Base-by-base conservation (phyloP, 2,888 invertebrate genomes). In the Cerceris rybyensis region DNA sequence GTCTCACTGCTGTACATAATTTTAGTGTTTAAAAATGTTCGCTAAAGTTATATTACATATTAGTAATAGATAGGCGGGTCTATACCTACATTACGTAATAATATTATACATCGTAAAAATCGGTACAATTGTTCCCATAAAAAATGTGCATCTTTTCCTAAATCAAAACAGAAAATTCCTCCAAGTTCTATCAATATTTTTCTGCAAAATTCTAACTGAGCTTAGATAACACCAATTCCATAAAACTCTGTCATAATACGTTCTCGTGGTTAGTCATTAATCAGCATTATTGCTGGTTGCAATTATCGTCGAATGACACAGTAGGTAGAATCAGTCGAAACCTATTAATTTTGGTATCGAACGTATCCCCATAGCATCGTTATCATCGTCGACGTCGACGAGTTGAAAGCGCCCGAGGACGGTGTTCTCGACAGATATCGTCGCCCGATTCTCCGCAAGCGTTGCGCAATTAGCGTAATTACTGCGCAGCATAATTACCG, bases 381-480 rank as follows among this genome's bases (percentile, higher is more conserved):
- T 59, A 66, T 65, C 58, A 50, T 14, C 64, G n/a, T 54, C 17
- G 6, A 16, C 60, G 39, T 43, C 16, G 13, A 13, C 46, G 60
- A 41, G 14, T 14, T 42, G 64, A 42, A 57, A 55, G 55, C 50
- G 16, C 46, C 16, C 39, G 11, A 6, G n/a, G n/a, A 13, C 54
- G 41, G 9, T 9, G 14, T 49, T 54, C 42, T 42, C 14, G 9
- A 49, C 43, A 42, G 68, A 69, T 28, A 58, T 41, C 59, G 17
- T 43, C 16, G 9, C 2, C 28, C 54, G 41, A 59, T 59, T 57
- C n/a, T 6, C 57, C 57, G n/a, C 60, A 50, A 55, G 46, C 59
- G 52, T 55, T 52, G 54, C 43, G 65, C 77, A 82, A 86, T 86
- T 82, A 86, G 77, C 77, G 73, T 81, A 83, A 85, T 86, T 86